Evolutionary conservation across 2,797 vertebrate genomes (phyloP).

Genomic region (Eremophila alpestris): DNA sequence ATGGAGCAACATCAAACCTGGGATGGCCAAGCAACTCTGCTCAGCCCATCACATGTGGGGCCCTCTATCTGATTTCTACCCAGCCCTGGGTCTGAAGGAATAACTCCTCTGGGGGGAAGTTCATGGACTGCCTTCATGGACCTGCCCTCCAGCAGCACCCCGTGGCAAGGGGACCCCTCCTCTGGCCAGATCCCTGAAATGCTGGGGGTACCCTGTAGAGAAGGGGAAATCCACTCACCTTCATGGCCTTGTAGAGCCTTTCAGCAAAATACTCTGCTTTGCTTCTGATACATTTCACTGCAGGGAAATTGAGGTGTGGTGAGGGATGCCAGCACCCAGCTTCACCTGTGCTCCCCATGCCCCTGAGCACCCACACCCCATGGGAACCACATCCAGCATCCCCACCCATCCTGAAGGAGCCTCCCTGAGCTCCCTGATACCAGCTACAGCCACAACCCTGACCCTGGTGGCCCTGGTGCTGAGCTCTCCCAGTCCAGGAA

Average conservation of each 20-base stretch:
- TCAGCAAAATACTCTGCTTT: conserved; percentile 91
- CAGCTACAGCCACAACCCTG: fast-evolving
- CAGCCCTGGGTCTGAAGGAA: not conserved
- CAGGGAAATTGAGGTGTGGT: not conserved
- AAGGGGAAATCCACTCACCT: conserved; percentile 77
- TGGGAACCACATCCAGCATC: not conserved
- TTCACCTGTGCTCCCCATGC: not conserved
- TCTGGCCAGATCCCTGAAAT: not conserved
- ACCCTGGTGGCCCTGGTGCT: fast-evolving
- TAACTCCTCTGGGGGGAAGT: not conserved
- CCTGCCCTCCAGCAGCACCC: not conserved
- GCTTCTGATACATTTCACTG: conserved; percentile 91
- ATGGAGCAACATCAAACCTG: not conserved
- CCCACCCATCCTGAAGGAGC: fast-evolving
- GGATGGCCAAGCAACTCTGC: not conserved
- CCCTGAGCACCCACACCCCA: not conserved
- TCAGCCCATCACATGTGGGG: not conserved
- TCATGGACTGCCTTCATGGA: not conserved
- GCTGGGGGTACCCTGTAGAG: fast-evolving
- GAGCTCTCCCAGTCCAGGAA: not conserved
- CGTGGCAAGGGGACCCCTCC: fast-evolving
- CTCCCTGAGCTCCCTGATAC: not conserved
- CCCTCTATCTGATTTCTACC: not conserved
- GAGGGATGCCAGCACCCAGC: not conserved
- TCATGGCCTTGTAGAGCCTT: conserved; percentile 95